A percentile compares a stretch with the other conserved stretches of the same genome.
Conservation (phyloP, 2,113 vertebrate genomes). For the Ceyx melanurus region DNA sequence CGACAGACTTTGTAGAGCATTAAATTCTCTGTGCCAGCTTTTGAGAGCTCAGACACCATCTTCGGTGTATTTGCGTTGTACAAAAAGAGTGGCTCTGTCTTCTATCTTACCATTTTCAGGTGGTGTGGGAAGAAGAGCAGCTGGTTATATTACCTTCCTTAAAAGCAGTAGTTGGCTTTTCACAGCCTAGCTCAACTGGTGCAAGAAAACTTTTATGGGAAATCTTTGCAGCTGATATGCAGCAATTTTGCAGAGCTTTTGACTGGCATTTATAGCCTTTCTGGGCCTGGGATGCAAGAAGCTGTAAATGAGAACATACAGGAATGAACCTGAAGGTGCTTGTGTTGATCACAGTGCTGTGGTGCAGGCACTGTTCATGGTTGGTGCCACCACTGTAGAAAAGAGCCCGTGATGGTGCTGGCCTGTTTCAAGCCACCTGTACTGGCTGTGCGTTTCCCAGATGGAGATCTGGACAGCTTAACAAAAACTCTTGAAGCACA, state of each 20-base stretch:
- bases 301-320: neutral
- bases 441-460: neutral
- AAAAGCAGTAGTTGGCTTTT: neutral
- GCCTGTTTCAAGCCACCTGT: neutral
- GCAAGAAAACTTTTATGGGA: neutral
- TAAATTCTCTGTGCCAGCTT: constrained; percentile 24
- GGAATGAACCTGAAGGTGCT: neutral
- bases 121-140: neutral
- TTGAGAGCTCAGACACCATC: neutral
- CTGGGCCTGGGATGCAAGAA: neutral
- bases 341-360: fast-evolving
- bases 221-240: neutral
- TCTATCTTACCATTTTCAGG: neutral
- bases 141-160: neutral
- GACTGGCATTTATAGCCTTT: neutral
- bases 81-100: neutral
- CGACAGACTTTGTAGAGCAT: neutral
- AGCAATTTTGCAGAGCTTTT: neutral
- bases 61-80: neutral
- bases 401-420: neutral
- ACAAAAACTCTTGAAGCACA: neutral
- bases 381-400: neutral
- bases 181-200: neutral
- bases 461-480: neutral
- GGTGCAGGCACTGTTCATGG: fast-evolving